Evolutionary conservation across 2,888 invertebrate genomes (phyloP).

Genomic region (Drosophila limbata): DNA sequence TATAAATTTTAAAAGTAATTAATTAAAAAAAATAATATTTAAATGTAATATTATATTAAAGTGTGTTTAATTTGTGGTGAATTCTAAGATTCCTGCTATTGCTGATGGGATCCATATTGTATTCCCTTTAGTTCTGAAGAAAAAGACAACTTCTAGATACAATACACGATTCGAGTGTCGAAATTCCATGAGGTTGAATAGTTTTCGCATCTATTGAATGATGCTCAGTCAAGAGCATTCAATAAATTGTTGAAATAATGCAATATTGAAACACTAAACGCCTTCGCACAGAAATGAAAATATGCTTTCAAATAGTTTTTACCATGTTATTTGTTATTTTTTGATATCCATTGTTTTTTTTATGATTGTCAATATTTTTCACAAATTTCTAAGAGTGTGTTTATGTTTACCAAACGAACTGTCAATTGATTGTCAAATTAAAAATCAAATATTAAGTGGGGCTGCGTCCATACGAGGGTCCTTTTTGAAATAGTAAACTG

Average conservation of each 20-base stretch:
- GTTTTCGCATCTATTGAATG: conserved; percentile 5
- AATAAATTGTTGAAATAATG: conserved; percentile 47
- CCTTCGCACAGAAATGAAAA: conserved; percentile 17
- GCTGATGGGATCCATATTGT: too few relatives aligned
- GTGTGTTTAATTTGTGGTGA: not conserved
- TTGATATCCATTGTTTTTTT: conserved; percentile 21
- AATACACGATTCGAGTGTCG: not conserved
- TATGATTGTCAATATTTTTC: conserved; percentile 62
- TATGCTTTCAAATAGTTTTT: conserved; percentile 54
- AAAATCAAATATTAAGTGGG: conserved; percentile 58
- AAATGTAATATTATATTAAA: not conserved
- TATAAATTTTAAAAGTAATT: not conserved
- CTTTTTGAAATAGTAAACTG: conserved; percentile 71
- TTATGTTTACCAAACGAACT: conserved; percentile 78
- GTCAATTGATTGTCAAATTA: conserved; percentile 82
- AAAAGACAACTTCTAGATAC: not conserved
- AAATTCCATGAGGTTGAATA: conserved; percentile 13
- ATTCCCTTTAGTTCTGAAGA: too few relatives aligned
- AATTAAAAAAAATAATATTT: not conserved
- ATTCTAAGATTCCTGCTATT: not conserved
- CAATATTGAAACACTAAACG: conserved; percentile 33
- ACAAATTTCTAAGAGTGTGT: conserved; percentile 55
- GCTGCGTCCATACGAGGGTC: conserved; percentile 28
- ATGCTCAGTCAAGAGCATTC: conserved; percentile 42
- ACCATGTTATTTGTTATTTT: conserved; percentile 72